Base-by-base conservation (phyloP, 2,888 invertebrate genomes). In the Aproaerema taeniolella region DNA sequence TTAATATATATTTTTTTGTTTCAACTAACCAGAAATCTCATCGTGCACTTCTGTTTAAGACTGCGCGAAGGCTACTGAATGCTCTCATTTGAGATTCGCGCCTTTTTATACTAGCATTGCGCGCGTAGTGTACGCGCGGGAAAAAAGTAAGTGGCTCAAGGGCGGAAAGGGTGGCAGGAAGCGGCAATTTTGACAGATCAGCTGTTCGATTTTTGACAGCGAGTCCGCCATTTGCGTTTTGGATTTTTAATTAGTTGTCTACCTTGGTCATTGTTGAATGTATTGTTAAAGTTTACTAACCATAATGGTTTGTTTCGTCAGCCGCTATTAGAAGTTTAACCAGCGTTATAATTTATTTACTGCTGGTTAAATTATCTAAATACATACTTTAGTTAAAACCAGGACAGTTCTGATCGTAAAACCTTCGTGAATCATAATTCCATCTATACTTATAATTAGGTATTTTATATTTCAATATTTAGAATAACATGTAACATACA, bases 61-160 rank as follows among this genome's bases (percentile, higher is more conserved):
- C 86, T 86, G 85, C 86, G 60, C 81, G 81, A 77, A 70, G 72
- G 83, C 86, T 85, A 86, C 85, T 86, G 86, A 83, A 67, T 83
- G 79, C 67, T 76, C 70, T 74, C 71, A 67, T 73, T 80, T 69
- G 62, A 79, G 63, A 54, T 71, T 52, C 58, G 63, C 42, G 52
- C 49, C 68, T 71, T 75, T 86, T 83, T 85, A 86, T 86, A 85
- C 65, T 66, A 47, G 53, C 49, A 53, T 54, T 52, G 67, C 49
- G 61, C 58, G 71, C 60, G 66, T 70, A 68, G 75, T 69, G 74
- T 67, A 63, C 70, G 70, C 61, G 55, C 56, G 63, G 66, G 73
- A 82, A 81, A 82, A 85, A 83, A 82, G 83, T 82, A 82, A 82
- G 74, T 55, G 61, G 55, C 51, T 81, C 82, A 82, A 83, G 83